Percentiles rank a stretch among this genome's conserved stretches.
phyloP scores from a whole-genome alignment of 2,888 invertebrate genomes.

The Campoplex capitator region DNA sequence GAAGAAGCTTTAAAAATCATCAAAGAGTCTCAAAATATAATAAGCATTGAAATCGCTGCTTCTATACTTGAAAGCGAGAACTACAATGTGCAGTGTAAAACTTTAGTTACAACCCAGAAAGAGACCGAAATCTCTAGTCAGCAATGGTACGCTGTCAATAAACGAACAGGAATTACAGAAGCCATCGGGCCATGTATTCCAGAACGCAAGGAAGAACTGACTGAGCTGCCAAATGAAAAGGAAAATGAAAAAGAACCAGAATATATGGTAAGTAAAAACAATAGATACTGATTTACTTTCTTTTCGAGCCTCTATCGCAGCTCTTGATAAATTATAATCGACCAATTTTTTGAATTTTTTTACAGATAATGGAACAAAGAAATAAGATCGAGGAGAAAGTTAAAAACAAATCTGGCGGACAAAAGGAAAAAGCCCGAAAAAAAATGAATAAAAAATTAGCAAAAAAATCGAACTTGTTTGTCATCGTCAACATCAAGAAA shows the following conservation, averaged over 20 bases:
- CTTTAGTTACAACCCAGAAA: background rate
- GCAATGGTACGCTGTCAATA: background rate
- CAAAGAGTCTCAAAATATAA: background rate
- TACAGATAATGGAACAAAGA: no score
- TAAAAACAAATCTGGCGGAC: background rate
- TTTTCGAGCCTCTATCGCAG: background rate
- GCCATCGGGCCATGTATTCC: background rate
- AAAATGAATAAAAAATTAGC: no score
- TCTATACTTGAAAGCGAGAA: background rate
- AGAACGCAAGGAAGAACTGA: background rate
- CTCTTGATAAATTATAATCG: background rate
- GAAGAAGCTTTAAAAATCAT: background rate
- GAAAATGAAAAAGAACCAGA: background rate
- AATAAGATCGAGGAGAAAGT: background rate
- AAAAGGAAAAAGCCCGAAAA: background rate
- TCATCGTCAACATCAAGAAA: background rate
- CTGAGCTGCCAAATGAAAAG: background rate
- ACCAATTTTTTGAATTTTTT: background rate
- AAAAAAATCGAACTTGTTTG: background rate
- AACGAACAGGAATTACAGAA: background rate
- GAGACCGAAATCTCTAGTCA: background rate
- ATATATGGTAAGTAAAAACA: background rate
- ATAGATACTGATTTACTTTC: background rate
- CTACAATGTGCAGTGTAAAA: background rate
- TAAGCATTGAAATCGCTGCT: background rate